These are phyloP conservation scores for Callyntrura sp. DNA, from an alignment of 2,888 invertebrate species.

Conservation along the genomic window DNA sequence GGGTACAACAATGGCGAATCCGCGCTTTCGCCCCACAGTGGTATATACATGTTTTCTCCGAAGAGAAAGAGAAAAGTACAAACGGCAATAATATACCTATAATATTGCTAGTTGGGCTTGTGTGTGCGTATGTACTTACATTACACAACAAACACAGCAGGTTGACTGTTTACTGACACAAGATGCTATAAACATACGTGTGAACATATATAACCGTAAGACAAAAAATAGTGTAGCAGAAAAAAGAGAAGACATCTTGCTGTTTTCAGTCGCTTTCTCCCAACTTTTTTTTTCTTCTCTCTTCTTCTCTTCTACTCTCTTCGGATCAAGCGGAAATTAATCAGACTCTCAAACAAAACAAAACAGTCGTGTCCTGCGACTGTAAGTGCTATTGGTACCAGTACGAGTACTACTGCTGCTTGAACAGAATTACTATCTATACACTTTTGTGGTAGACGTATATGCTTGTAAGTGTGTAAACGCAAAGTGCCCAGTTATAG, in stretches of 20 bases:
- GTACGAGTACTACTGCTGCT: not conserved
- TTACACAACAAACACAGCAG: slow-evolving; percentile 57
- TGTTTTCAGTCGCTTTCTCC: slow-evolving; percentile 51
- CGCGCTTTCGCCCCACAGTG: not conserved
- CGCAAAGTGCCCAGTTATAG: not conserved
- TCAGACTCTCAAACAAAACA: slow-evolving; percentile 74
- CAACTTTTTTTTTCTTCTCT: slow-evolving; percentile 54
- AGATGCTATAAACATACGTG: not conserved
- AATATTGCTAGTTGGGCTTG: not conserved
- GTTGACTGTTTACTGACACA: slow-evolving; percentile 47
- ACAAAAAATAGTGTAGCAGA: not conserved
- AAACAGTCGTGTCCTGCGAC: slow-evolving; percentile 62
- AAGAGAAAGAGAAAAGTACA: not conserved
- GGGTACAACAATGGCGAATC: slow-evolving; percentile 12
- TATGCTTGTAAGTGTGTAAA: not conserved
- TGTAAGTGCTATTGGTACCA: slow-evolving; percentile 25
- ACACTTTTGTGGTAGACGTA: not conserved
- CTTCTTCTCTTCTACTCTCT: slow-evolving; percentile 33
- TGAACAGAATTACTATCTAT: not conserved
- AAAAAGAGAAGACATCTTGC: slow-evolving; percentile 44
- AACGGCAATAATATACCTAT: not conserved
- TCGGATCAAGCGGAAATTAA: slow-evolving; percentile 77
- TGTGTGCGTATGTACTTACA: not conserved
- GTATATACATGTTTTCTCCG: not conserved
- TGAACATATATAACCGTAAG: not conserved